Percentiles rank a stretch among this genome's conserved stretches.
phyloP scores from a whole-genome alignment of 2,113 vertebrate species.

The Siphamia tubifer region DNA sequence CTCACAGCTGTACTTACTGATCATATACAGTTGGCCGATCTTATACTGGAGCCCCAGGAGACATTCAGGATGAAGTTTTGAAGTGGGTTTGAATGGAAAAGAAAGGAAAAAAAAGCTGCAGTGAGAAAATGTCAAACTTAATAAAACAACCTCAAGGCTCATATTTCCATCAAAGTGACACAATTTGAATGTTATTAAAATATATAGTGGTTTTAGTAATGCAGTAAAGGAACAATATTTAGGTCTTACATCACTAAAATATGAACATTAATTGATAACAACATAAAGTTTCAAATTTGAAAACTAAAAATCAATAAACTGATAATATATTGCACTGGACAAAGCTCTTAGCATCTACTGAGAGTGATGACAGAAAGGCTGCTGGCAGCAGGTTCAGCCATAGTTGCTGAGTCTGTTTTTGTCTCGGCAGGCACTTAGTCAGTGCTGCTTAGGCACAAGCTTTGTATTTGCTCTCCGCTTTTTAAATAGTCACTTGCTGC shows the following conservation, averaged over 20 bases:
- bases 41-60: conserved; percentile 75
- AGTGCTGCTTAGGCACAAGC: conserved; percentile 17
- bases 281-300: too few relatives aligned
- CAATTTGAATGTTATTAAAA: background rate
- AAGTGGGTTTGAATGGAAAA: background rate
- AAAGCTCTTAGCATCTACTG: background rate
- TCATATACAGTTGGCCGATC: conserved; percentile 93
- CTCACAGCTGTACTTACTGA: conserved; percentile 92
- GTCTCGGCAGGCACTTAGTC: conserved; percentile 36
- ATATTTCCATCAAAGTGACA: background rate
- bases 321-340: background rate
- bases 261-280: too few relatives aligned
- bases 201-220: background rate
- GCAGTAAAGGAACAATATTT: too few relatives aligned
- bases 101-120: background rate
- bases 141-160: background rate
- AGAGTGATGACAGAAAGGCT: conserved; percentile 1
- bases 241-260: too few relatives aligned
- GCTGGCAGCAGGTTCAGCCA: conserved; percentile 7
- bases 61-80: background rate
- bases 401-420: conserved; percentile 25
- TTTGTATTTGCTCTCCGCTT: conserved; percentile 31
- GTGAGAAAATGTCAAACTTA: background rate
- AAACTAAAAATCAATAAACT: conserved; percentile 20
- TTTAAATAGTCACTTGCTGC: conserved; percentile 24